These are phyloP conservation scores for Cosmia pyralina DNA, from an alignment of 2,888 invertebrate species.

Conservation along the genomic window DNA sequence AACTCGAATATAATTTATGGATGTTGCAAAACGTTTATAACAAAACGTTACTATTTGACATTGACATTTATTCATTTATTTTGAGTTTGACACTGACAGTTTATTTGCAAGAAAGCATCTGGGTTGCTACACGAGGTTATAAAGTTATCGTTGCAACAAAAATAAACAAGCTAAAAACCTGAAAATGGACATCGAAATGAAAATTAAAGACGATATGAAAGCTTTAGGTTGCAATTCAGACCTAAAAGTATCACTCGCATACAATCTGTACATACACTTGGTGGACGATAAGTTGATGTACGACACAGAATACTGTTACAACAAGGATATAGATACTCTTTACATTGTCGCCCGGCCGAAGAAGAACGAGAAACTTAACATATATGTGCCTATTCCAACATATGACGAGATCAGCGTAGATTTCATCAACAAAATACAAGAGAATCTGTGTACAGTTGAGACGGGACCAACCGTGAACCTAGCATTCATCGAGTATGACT, in stretches of 20 bases:
- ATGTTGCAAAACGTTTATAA: too few relatives aligned
- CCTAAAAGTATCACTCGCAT: constrained; percentile 82
- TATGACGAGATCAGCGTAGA: constrained; percentile 78
- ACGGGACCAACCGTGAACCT: constrained; percentile 83
- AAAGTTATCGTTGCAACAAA: constrained; percentile 18
- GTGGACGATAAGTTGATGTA: constrained; percentile 87
- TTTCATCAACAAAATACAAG: constrained; percentile 81
- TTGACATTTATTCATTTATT: background rate
- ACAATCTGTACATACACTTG: constrained; percentile 83
- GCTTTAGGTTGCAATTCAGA: constrained; percentile 84
- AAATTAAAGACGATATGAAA: constrained; percentile 85
- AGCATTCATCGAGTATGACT: constrained; percentile 85
- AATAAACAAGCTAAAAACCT: constrained; percentile 39
- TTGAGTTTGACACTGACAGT: constrained; percentile 16
- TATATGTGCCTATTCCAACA: constrained; percentile 84
- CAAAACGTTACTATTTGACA: constrained; percentile 21
- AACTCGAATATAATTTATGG: too few relatives aligned
- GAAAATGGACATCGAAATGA: constrained; percentile 83
- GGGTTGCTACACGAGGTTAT: constrained; percentile 10
- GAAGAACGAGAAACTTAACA: constrained; percentile 82
- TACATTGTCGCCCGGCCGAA: constrained; percentile 84
- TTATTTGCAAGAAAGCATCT: background rate
- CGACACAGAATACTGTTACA: constrained; percentile 86
- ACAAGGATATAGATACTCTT: constrained; percentile 83
- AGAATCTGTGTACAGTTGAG: constrained; percentile 85